Conservation (phyloP, 2,113 vertebrate species). For the Cepphus grylle region DNA sequence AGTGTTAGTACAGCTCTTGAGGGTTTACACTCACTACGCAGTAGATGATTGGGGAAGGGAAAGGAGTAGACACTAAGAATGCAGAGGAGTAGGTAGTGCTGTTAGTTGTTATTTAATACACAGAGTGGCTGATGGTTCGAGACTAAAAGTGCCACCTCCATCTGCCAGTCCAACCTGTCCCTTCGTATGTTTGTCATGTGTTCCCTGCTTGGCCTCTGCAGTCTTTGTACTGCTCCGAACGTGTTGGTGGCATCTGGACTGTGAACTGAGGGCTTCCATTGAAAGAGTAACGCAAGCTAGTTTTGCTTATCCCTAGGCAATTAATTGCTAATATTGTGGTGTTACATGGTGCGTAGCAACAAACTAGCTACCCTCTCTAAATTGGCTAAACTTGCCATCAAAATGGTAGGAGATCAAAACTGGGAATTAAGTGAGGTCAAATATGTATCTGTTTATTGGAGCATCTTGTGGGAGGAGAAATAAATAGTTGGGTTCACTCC, state of each 20-base stretch:
- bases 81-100: neutral
- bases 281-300: neutral
- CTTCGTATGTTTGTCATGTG: accelerated
- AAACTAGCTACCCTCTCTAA: neutral
- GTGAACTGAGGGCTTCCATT: neutral
- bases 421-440: neutral
- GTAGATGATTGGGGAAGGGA: neutral
- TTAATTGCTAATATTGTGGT: neutral
- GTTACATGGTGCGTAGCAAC: neutral
- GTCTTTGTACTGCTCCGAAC: accelerated
- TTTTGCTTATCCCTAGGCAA: neutral
- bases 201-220: neutral
- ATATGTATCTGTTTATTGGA: neutral
- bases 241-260: neutral
- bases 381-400: neutral
- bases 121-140: neutral
- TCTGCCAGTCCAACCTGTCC: neutral
- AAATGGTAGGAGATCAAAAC: neutral
- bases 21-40: neutral
- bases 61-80: neutral
- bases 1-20: neutral
- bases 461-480: neutral
- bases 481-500: neutral
- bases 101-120: neutral
- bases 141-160: neutral